Base-by-base conservation (phyloP, 2,888 invertebrate genomes). In the Chymomyza fuscimana region DNA sequence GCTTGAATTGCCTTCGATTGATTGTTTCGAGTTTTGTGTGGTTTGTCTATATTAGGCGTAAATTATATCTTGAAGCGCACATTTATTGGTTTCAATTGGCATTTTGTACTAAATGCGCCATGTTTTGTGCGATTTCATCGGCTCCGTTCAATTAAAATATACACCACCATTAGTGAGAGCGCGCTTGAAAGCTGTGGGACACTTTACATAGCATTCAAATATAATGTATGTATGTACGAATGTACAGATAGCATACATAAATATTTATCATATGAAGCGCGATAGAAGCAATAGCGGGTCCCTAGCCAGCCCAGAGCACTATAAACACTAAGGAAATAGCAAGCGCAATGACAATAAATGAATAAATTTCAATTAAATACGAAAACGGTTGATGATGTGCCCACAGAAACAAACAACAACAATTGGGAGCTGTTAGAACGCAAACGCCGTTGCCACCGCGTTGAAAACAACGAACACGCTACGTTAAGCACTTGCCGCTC, bases 281-380 rank as follows among this genome's bases (percentile, higher is more conserved):
- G 40, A 46, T 46, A 64, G 59, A 68, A 54, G 62, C 25, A 58
- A 25, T 19, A 2, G 29, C 58, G 58, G 29, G 54, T 9, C 54
- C 54, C 54, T 19, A 22, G n/a, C 54, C 54, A 22, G 15, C 25
- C 15, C 1, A 15, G 22, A 25, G 29, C 15, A 5, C 7, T 50
- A 63, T 25, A 9, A 32, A 29, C 32, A 52, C 29, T 46, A n/a
- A 54, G 46, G 64, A 66, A 67, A 56, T 16, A 58, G 64, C 50
- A 58, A 22, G 29, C 10, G 29, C 67, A 64, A 61, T 61, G 69
- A 19, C 65, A 73, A 71, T 78, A 79, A 85, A 83, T 83, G 22
- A 58, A 58, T 58, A 87, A 83, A 86, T 87, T 83, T 87, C 77
- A 87, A 83, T 83, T 87, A 82, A 84, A 86, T 72, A 68, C 70